Percentiles rank a stretch among this genome's conserved stretches.
phyloP scores from a whole-genome alignment of 2,888 invertebrate species.

The Tubulanus polymorphus region DNA sequence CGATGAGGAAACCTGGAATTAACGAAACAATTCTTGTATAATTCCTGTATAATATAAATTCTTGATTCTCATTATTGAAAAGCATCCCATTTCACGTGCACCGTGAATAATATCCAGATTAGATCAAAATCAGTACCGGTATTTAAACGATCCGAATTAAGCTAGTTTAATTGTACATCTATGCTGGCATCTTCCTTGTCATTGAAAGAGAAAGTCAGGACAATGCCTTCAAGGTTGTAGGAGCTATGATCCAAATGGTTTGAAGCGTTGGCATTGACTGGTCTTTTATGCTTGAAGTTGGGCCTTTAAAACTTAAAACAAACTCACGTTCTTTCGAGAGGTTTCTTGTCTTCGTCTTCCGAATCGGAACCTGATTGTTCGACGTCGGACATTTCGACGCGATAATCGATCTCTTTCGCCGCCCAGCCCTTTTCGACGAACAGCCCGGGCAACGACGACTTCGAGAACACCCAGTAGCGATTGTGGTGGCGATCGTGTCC shows the following conservation, averaged over 20 bases:
- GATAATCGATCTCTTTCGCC: slow-evolving; percentile 14
- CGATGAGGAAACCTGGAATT: slow-evolving; percentile 36
- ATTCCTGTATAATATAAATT: too few relatives aligned
- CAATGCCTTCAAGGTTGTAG: background rate
- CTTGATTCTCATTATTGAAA: too few relatives aligned
- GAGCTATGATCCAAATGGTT: slow-evolving; percentile 12
- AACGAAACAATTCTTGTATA: too few relatives aligned
- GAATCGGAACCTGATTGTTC: slow-evolving; percentile 14
- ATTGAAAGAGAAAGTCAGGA: too few relatives aligned
- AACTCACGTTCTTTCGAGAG: slow-evolving; percentile 4
- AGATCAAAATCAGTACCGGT: too few relatives aligned
- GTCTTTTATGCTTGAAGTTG: too few relatives aligned
- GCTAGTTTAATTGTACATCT: too few relatives aligned
- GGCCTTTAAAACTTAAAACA: too few relatives aligned
- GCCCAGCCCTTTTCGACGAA: slow-evolving; percentile 47
- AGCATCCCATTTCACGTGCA: too few relatives aligned
- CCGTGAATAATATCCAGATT: too few relatives aligned
- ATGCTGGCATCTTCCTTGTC: too few relatives aligned
- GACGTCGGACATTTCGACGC: slow-evolving; percentile 3
- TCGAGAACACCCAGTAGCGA: slow-evolving; percentile 53
- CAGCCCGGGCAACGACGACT: slow-evolving; percentile 46
- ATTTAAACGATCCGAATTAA: too few relatives aligned
- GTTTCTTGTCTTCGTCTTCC: slow-evolving; percentile 1
- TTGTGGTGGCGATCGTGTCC: slow-evolving; percentile 53
- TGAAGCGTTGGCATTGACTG: background rate